Evolutionary conservation across 2,797 vertebrate genomes (phyloP).

Genomic region (Rhabdomys pumilio): DNA sequence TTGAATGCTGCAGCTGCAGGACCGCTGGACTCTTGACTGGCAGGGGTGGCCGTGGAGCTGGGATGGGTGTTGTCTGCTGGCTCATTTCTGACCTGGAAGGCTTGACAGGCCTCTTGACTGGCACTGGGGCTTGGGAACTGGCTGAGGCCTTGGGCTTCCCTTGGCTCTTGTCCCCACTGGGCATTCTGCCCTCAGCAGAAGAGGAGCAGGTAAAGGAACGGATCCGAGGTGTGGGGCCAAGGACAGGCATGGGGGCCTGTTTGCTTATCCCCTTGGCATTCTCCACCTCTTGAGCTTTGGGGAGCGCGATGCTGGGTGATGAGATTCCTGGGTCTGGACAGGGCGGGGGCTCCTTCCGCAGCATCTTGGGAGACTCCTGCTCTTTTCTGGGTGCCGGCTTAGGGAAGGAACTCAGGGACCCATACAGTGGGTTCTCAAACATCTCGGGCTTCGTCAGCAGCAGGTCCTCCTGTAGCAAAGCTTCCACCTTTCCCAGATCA

Average conservation of each 20-base stretch:
- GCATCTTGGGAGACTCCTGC: slow-evolving; percentile 87
- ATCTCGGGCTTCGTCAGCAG: slow-evolving; percentile 91
- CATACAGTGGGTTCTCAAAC: slow-evolving; percentile 99
- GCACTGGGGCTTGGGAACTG: slow-evolving; percentile 75
- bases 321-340: slow-evolving; percentile 84
- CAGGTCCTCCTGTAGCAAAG: slow-evolving; percentile 87
- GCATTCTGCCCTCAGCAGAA: slow-evolving; percentile 80
- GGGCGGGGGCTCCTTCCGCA: slow-evolving; percentile 89
- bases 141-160: slow-evolving; percentile 83
- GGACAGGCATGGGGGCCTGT: slow-evolving; percentile 87
- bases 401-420: slow-evolving; percentile 89
- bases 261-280: slow-evolving; percentile 82
- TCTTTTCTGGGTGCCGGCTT: slow-evolving; percentile 89
- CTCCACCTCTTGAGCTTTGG: slow-evolving; percentile 90
- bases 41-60: slow-evolving; percentile 91
- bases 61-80: slow-evolving; percentile 57
- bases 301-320: slow-evolving; percentile 80
- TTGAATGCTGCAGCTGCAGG: slow-evolving; percentile 90
- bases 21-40: slow-evolving; percentile 92
- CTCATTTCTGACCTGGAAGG: slow-evolving; percentile 92
- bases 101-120: slow-evolving; percentile 92
- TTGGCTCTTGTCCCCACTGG: slow-evolving; percentile 88
- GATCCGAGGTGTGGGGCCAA: slow-evolving; percentile 91
- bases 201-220: slow-evolving; percentile 94
- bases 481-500: slow-evolving; percentile 85